Evolutionary conservation across 2,888 invertebrate species (phyloP).

Genomic region (Dynastes maya): DNA sequence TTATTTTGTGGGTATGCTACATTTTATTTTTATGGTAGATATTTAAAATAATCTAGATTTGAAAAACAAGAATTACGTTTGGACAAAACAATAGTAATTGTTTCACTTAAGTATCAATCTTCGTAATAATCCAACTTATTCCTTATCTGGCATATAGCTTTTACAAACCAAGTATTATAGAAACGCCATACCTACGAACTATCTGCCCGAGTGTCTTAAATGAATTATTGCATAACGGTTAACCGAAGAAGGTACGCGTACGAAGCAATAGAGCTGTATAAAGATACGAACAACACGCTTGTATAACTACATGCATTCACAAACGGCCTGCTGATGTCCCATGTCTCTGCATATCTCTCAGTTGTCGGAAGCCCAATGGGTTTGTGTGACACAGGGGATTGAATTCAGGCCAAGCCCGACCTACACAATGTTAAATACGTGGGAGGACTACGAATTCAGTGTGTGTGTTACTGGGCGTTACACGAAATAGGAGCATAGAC

Average conservation of each 20-base stretch:
- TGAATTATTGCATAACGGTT: constrained; percentile 43
- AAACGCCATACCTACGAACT: neutral
- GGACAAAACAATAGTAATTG: too few relatives aligned
- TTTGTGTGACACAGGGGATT: constrained; percentile 54
- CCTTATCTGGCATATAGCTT: too few relatives aligned
- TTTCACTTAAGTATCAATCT: too few relatives aligned
- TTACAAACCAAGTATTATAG: too few relatives aligned
- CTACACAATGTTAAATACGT: constrained; percentile 50
- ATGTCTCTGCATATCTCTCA: constrained; percentile 19
- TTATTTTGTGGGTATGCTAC: too few relatives aligned
- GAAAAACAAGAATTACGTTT: too few relatives aligned
- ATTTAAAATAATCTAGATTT: too few relatives aligned
- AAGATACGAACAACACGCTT: neutral
- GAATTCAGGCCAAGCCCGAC: constrained; percentile 52
- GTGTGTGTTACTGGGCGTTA: constrained; percentile 49
- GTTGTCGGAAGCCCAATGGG: constrained; percentile 51
- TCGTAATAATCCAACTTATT: too few relatives aligned
- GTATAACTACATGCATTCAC: neutral
- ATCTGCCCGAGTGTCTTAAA: constrained; percentile 14
- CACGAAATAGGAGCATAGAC: neutral
- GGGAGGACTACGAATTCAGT: constrained; percentile 53
- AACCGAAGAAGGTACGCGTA: constrained; percentile 26
- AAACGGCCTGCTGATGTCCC: neutral
- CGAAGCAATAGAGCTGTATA: constrained; percentile 5
- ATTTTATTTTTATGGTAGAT: too few relatives aligned